A percentile compares a stretch with the other conserved stretches of the same genome.
These are phyloP conservation scores for Phalloptychus januarius DNA, from an alignment of 2,797 vertebrate species.

Conservation along the genomic window DNA sequence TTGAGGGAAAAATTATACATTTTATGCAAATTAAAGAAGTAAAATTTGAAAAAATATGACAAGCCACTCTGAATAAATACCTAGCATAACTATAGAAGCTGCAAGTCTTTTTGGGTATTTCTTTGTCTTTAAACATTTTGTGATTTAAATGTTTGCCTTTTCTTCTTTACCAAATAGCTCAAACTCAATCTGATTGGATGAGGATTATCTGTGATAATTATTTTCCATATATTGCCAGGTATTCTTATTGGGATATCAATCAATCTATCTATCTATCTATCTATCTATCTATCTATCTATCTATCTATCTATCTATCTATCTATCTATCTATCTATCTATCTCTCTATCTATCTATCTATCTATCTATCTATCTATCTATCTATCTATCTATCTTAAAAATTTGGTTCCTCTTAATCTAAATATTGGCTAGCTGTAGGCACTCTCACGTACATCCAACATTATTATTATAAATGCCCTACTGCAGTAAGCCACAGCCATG, in stretches of 20 bases:
- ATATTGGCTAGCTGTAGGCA: conserved; percentile 63
- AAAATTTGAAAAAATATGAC: background rate
- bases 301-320: conserved; percentile 17
- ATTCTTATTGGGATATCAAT: background rate
- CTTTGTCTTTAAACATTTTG: background rate
- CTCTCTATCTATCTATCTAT: conserved; percentile 36
- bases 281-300: conserved; percentile 14
- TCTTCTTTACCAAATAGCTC: background rate
- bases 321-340: conserved; percentile 22
- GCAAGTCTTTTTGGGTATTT: background rate
- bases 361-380: conserved; percentile 24
- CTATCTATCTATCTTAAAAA: conserved; percentile 32
- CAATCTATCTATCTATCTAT: background rate
- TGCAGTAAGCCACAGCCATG: conserved; percentile 59
- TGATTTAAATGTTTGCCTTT: too few species aligned
- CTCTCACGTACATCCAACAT: conserved; percentile 63
- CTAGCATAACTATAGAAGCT: background rate
- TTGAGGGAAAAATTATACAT: background rate
- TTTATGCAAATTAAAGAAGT: background rate
- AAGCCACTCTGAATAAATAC: background rate
- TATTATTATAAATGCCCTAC: conserved; percentile 68
- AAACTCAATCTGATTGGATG: background rate
- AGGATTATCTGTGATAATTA: background rate
- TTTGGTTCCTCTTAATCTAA: conserved; percentile 60
- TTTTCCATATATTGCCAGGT: background rate